These are phyloP conservation scores for Orestias chungarensis DNA, from an alignment of 2,797 vertebrate genomes.

Conservation along the genomic window DNA sequence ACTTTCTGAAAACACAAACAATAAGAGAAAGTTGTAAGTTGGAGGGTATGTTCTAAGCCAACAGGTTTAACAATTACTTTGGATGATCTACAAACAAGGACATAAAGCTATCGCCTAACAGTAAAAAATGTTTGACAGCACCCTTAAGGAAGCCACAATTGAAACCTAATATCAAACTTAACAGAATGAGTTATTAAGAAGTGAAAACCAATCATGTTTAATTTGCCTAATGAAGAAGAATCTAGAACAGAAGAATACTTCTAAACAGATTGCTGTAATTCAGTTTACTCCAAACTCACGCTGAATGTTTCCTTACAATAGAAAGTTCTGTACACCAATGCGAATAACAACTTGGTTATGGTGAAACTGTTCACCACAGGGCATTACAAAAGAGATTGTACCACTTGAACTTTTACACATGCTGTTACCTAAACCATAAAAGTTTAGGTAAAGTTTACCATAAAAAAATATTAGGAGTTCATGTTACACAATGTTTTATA, in stretches of 20 bases:
- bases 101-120: slow-evolving; percentile 47
- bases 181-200: slow-evolving; percentile 7
- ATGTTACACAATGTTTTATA: background rate
- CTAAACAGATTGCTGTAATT: background rate
- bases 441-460: too few species aligned
- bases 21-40: slow-evolving; percentile 24
- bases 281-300: background rate
- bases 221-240: slow-evolving; percentile 18
- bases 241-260: background rate
- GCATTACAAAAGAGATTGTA: background rate
- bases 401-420: background rate
- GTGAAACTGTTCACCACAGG: background rate
- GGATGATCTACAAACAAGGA: slow-evolving; percentile 35
- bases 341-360: background rate
- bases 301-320: background rate
- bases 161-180: slow-evolving; percentile 3
- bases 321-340: background rate
- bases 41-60: slow-evolving; percentile 28
- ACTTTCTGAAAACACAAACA: slow-evolving; percentile 23
- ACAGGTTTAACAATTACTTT: slow-evolving; percentile 38
- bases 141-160: slow-evolving; percentile 23
- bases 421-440: too few species aligned
- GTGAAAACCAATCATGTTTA: slow-evolving; percentile 12
- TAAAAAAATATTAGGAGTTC: too few species aligned
- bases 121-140: slow-evolving; percentile 43